phyloP scores from a whole-genome alignment of 2,797 vertebrate genomes.

The Phrynocephalus guinanensis region DNA sequence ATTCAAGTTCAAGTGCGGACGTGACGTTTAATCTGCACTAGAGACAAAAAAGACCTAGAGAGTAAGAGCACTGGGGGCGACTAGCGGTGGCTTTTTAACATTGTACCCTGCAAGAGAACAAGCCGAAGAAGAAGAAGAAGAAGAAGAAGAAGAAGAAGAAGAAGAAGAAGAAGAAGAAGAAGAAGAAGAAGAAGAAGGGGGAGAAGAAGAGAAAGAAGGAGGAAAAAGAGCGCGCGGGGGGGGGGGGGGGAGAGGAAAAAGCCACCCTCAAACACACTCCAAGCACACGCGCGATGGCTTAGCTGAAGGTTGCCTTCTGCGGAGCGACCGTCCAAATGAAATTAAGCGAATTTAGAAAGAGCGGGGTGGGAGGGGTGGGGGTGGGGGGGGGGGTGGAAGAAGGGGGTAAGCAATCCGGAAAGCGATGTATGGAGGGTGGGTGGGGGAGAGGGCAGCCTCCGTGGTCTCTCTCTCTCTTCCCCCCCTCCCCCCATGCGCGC shows the following conservation, averaged over 20 bases:
- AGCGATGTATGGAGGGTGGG: neutral
- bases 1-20: slow-evolving; percentile 99
- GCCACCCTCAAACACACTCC: slow-evolving; percentile 19
- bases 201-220: no score
- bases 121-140: slow-evolving; percentile 60
- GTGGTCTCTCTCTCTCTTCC: no score
- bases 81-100: slow-evolving; percentile 98
- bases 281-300: slow-evolving; percentile 21
- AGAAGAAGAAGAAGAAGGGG: no score
- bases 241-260: neutral
- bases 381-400: neutral
- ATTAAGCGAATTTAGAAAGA: neutral
- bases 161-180: no score
- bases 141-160: no score
- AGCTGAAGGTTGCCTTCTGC: slow-evolving; percentile 15
- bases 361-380: no score
- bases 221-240: no score
- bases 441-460: neutral
- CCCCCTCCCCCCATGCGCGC: neutral
- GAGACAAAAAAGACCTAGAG: slow-evolving; percentile 91
- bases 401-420: neutral
- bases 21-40: slow-evolving; percentile 99
- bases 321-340: neutral
- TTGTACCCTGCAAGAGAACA: slow-evolving; percentile 84
- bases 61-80: slow-evolving; percentile 99